Conservation (phyloP, 2,113 vertebrate species). For the Gadus macrocephalus region DNA sequence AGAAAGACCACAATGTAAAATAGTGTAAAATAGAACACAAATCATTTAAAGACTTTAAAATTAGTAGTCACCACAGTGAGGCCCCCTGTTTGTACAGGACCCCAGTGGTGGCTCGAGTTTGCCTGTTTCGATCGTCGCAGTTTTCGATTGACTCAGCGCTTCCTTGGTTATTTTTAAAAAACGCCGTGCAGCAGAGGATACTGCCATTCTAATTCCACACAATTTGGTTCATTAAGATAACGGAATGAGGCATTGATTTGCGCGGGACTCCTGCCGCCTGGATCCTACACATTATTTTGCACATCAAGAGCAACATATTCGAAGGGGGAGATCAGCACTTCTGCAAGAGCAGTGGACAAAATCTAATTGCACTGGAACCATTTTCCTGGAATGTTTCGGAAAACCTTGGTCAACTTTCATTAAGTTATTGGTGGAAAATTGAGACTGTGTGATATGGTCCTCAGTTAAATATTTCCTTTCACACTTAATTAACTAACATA, state of each 20-base stretch:
- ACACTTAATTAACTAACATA: too few species aligned
- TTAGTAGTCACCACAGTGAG: not conserved
- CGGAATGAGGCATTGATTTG: conserved; percentile 45
- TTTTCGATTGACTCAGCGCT: conserved; percentile 47
- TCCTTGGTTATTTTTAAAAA: conserved; percentile 26
- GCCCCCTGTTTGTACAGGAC: conserved; percentile 21
- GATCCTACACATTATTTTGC: conserved; percentile 18
- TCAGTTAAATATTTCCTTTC: too few species aligned
- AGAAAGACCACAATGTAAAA: too few species aligned
- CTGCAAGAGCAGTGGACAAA: conserved; percentile 15
- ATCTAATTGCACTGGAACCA: not conserved
- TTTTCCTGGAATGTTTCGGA: too few species aligned
- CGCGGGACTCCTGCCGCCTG: conserved; percentile 13
- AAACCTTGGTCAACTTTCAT: too few species aligned
- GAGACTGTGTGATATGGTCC: too few species aligned
- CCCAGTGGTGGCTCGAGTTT: conserved; percentile 7
- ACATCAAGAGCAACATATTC: conserved; percentile 17
- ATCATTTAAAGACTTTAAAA: too few species aligned
- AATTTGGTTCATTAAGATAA: conserved; percentile 62
- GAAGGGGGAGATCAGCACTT: conserved; percentile 16
- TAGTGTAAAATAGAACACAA: too few species aligned
- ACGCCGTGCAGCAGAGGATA: conserved; percentile 31
- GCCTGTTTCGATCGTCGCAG: conserved; percentile 29
- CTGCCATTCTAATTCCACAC: conserved; percentile 36
- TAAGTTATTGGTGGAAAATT: too few species aligned